These are phyloP conservation scores for Galemys pyrenaicus DNA, from an alignment of 2,113 vertebrate species.

Conservation along the genomic window DNA sequence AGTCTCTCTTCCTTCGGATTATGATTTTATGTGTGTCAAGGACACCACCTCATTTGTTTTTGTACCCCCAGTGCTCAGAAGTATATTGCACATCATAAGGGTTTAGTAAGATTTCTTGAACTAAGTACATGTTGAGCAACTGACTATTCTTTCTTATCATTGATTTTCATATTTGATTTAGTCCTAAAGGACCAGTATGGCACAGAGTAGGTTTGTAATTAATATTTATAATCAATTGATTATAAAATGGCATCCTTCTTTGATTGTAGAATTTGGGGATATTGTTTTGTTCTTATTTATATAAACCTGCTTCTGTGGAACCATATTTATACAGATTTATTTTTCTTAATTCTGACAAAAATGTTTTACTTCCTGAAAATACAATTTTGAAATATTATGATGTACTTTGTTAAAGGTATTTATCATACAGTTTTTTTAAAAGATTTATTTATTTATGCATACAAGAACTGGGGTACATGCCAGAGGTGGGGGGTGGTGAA, in stretches of 20 bases:
- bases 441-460: no score
- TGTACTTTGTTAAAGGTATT: neutral
- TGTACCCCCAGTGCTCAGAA: neutral
- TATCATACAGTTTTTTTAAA: neutral
- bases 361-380: neutral
- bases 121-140: neutral
- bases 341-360: neutral
- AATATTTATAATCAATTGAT: neutral
- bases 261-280: neutral
- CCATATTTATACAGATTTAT: neutral
- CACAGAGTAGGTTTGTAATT: neutral
- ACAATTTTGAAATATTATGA: neutral
- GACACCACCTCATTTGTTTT: neutral
- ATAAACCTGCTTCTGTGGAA: neutral
- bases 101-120: neutral
- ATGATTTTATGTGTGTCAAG: neutral
- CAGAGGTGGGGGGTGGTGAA: no score
- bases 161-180: neutral
- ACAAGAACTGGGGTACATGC: no score
- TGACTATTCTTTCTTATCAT: neutral
- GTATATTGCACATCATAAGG: neutral
- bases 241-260: neutral
- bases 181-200: neutral
- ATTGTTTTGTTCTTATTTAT: neutral
- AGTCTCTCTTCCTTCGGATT: neutral